A percentile compares a stretch with the other conserved stretches of the same genome.
Conservation (phyloP, 2,113 vertebrate species). For the Suncus etruscus region DNA sequence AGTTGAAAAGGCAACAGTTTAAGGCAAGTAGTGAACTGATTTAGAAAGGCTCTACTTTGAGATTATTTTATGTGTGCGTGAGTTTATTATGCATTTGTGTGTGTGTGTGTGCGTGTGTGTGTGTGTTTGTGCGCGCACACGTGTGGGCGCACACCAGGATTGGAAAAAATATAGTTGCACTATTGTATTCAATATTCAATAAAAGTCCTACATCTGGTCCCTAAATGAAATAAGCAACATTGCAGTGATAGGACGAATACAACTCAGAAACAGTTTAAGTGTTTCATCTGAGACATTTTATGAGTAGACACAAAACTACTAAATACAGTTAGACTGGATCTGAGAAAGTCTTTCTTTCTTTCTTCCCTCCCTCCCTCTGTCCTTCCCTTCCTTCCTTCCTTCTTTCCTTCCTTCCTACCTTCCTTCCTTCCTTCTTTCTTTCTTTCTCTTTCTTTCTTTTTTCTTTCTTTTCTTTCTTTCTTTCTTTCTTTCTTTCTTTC, state of each 20-base stretch:
- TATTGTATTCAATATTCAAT: constrained; percentile 20
- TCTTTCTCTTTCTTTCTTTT: too few relatives aligned
- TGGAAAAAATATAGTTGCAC: background rate
- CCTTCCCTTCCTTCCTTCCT: too few relatives aligned
- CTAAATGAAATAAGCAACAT: constrained; percentile 17
- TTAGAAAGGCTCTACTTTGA: background rate
- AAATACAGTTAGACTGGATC: constrained; percentile 61
- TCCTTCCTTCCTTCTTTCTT: too few relatives aligned
- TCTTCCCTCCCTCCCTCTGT: too few relatives aligned
- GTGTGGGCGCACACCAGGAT: background rate
- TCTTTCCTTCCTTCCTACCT: too few relatives aligned
- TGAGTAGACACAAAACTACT: constrained; percentile 67
- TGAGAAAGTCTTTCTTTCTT: constrained; percentile 76
- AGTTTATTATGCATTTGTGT: background rate
- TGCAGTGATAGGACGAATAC: constrained; percentile 16
- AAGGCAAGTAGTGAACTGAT: background rate
- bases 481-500: too few relatives aligned
- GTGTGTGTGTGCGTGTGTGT: background rate
- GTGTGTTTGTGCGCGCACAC: background rate
- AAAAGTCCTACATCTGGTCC: constrained; percentile 27
- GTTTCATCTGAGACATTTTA: constrained; percentile 68
- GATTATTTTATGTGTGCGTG: background rate
- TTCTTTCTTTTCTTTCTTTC: too few relatives aligned
- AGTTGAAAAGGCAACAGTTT: constrained; percentile 5
- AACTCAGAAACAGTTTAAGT: constrained; percentile 45